These are phyloP conservation scores for Hyposoter dolosus DNA, from an alignment of 2,888 invertebrate genomes.

Conservation along the genomic window DNA sequence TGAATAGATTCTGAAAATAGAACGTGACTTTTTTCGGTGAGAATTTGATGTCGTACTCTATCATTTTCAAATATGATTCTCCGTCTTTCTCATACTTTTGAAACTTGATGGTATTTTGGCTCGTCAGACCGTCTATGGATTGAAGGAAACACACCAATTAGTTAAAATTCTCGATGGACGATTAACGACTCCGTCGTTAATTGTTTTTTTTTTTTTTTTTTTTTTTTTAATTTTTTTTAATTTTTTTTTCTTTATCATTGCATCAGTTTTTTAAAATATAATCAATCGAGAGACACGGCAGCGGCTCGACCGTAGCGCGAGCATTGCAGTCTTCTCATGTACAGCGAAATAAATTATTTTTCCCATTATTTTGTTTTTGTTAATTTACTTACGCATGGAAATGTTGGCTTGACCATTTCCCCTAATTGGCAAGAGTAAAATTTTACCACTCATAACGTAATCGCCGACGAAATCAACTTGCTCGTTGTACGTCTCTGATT, in stretches of 20 bases:
- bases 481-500: constrained; percentile 86
- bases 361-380: background rate
- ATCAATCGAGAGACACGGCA: too few relatives aligned
- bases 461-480: constrained; percentile 89
- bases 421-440: constrained; percentile 89
- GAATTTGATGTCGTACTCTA: constrained; percentile 88
- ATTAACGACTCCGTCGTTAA: background rate
- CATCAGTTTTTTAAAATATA: too few relatives aligned
- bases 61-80: constrained; percentile 88
- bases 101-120: constrained; percentile 88
- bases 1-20: constrained; percentile 89
- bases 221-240: background rate
- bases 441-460: constrained; percentile 89
- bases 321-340: too few relatives aligned
- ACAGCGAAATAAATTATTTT: too few relatives aligned
- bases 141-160: background rate
- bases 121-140: constrained; percentile 85
- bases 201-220: background rate
- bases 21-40: constrained; percentile 87
- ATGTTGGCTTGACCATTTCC: constrained; percentile 90
- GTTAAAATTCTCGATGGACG: background rate
- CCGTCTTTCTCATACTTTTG: constrained; percentile 88
- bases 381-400: constrained; percentile 86
- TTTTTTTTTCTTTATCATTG: background rate
- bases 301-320: too few relatives aligned